These are phyloP conservation scores for Tetramorium alpestre DNA, from an alignment of 1,140 invertebrate species.

Conservation along the genomic window DNA sequence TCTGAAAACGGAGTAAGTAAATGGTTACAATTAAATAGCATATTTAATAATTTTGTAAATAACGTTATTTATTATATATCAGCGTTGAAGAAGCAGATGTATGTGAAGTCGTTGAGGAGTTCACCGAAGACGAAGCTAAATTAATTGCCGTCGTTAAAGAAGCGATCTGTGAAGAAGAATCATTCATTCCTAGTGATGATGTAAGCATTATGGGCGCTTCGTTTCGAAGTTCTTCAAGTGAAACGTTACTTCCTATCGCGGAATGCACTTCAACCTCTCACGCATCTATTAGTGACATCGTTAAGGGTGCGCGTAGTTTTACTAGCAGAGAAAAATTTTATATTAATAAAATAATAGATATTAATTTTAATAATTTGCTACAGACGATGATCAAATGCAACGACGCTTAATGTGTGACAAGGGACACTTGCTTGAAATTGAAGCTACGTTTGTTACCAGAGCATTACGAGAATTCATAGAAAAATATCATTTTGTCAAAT, in stretches of 20 bases:
- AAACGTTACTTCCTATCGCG: conserved; percentile 1
- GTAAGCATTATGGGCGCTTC: not conserved
- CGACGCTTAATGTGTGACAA: conserved; percentile 71
- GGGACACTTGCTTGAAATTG: conserved; percentile 87
- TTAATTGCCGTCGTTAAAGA: conserved; percentile 62
- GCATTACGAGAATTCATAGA: conserved; percentile 85
- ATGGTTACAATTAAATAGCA: not conserved
- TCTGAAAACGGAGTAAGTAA: conserved; percentile 9
- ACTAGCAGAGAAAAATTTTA: not conserved
- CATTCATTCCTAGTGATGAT: not conserved
- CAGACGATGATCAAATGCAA: conserved; percentile 49
- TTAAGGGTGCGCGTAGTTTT: conserved; percentile 27
- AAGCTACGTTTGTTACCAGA: conserved; percentile 85
- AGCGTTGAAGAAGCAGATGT: conserved; percentile 26
- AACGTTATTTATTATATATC: conserved; percentile 30
- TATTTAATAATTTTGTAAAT: not conserved
- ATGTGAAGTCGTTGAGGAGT: conserved; percentile 53
- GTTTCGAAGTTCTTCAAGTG: not conserved
- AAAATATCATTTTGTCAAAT: conserved; percentile 81
- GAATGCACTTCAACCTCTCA: conserved; percentile 38
- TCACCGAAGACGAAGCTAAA: conserved; percentile 39
- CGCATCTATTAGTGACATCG: conserved; percentile 49
- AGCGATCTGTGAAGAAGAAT: conserved; percentile 44
- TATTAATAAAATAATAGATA: not conserved
- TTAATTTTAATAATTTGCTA: conserved; percentile 7